These are phyloP conservation scores for Danionella dracula DNA, from an alignment of 2,797 vertebrate genomes.

Conservation along the genomic window DNA sequence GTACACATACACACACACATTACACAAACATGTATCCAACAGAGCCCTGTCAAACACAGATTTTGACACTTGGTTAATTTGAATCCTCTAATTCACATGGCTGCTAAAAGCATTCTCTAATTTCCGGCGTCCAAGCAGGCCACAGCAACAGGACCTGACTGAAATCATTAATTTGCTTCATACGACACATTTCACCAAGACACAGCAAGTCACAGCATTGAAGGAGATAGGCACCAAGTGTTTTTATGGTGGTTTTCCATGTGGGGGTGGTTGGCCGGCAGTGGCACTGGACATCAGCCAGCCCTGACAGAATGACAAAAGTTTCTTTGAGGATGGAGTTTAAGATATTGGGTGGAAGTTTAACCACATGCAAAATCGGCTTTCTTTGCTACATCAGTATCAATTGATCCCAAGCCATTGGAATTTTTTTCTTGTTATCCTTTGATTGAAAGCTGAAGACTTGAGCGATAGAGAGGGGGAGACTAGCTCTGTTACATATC, in stretches of 20 bases:
- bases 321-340: conserved; percentile 59
- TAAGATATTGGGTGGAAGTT: conserved; percentile 55
- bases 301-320: conserved; percentile 55
- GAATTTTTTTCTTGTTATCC: conserved; percentile 56
- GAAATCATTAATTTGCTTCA: conserved; percentile 44
- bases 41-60: background rate
- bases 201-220: conserved; percentile 55
- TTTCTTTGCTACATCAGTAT: conserved; percentile 62
- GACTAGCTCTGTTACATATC: conserved; percentile 84
- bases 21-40: conserved; percentile 10
- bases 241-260: conserved; percentile 64
- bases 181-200: conserved; percentile 48
- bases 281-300: conserved; percentile 65
- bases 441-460: conserved; percentile 67
- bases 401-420: conserved; percentile 67
- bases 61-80: conserved; percentile 26
- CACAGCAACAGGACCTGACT: conserved; percentile 54
- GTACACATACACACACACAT: too few relatives aligned
- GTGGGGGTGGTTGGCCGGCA: conserved; percentile 63
- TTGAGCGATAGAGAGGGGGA: conserved; percentile 65
- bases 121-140: conserved; percentile 62
- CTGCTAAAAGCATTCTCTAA: conserved; percentile 54
- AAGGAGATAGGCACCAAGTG: conserved; percentile 43
- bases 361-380: conserved; percentile 7
- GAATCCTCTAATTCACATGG: conserved; percentile 40